These are phyloP conservation scores for Tipula vernalis DNA, from an alignment of 2,888 invertebrate genomes.

Conservation along the genomic window DNA sequence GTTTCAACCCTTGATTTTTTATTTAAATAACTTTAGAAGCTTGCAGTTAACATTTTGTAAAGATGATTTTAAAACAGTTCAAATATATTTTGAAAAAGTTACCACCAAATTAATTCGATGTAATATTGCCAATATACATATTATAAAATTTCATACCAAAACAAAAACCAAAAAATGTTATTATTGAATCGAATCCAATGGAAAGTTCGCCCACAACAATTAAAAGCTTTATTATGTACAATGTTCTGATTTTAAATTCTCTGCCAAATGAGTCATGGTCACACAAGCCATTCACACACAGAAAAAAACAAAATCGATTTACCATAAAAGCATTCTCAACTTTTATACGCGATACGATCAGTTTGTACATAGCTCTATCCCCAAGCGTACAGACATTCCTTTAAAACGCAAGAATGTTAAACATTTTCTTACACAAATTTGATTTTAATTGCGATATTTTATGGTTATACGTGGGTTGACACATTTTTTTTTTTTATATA, in stretches of 20 bases:
- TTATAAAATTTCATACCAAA: too few relatives aligned
- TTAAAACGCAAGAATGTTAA: too few relatives aligned
- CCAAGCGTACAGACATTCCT: neutral
- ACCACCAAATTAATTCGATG: too few relatives aligned
- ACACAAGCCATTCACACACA: neutral
- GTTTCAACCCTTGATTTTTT: too few relatives aligned
- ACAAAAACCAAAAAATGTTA: neutral
- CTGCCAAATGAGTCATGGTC: neutral
- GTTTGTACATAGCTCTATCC: neutral
- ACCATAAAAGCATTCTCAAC: neutral
- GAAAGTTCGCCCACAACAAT: neutral
- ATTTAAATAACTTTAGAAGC: too few relatives aligned
- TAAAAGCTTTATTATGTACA: neutral
- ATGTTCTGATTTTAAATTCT: neutral
- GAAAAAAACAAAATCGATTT: neutral
- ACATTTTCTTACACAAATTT: too few relatives aligned
- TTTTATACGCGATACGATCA: neutral
- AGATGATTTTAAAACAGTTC: too few relatives aligned
- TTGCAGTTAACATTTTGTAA: too few relatives aligned
- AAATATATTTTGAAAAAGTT: too few relatives aligned
- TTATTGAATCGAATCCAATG: neutral
- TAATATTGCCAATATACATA: too few relatives aligned
- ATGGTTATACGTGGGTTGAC: neutral
- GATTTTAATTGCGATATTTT: neutral
- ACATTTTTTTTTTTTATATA: neutral